A percentile compares a stretch with the other conserved stretches of the same genome.
These are phyloP conservation scores for Hydrotaea diabolus DNA, from an alignment of 2,888 invertebrate species.

Conservation along the genomic window DNA sequence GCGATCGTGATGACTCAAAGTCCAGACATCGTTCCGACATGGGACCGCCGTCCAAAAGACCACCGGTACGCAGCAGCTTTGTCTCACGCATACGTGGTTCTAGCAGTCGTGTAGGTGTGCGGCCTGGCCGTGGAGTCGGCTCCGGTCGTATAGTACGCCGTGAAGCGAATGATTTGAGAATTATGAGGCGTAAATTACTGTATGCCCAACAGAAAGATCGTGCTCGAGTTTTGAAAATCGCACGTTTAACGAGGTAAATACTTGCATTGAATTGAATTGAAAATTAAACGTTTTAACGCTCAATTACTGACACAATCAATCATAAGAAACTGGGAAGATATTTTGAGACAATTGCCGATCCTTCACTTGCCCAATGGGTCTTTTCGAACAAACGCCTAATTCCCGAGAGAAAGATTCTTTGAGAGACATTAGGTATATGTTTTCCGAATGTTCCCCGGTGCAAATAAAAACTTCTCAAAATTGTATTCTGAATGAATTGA, in stretches of 20 bases:
- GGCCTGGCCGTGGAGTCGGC: constrained; percentile 75
- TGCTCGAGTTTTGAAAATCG: constrained; percentile 79
- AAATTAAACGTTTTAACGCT: constrained; percentile 62
- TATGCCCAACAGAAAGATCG: constrained; percentile 80
- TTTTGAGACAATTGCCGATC: constrained; percentile 40
- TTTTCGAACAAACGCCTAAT: constrained; percentile 39
- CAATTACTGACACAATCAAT: constrained; percentile 60
- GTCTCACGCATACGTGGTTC: constrained; percentile 76
- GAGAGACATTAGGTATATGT: constrained; percentile 27
- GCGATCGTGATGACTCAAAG: constrained; percentile 72
- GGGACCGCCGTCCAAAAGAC: constrained; percentile 78
- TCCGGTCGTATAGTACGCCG: constrained; percentile 76
- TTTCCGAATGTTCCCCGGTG: constrained; percentile 35
- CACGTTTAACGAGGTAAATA: constrained; percentile 80
- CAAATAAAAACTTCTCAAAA: constrained; percentile 24
- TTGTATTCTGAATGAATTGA: constrained; percentile 32
- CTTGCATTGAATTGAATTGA: constrained; percentile 55
- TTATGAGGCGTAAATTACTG: constrained; percentile 79
- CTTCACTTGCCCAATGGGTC: constrained; percentile 10
- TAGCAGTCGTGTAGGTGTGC: constrained; percentile 75
- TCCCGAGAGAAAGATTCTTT: constrained; percentile 27
- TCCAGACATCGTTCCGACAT: constrained; percentile 77
- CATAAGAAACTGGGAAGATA: constrained; percentile 40
- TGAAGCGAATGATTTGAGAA: constrained; percentile 78
- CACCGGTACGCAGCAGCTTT: constrained; percentile 77